Percentiles rank a stretch among this genome's conserved stretches.
These are phyloP conservation scores for Leucosticte australis DNA, from an alignment of 2,113 vertebrate genomes.

Conservation along the genomic window DNA sequence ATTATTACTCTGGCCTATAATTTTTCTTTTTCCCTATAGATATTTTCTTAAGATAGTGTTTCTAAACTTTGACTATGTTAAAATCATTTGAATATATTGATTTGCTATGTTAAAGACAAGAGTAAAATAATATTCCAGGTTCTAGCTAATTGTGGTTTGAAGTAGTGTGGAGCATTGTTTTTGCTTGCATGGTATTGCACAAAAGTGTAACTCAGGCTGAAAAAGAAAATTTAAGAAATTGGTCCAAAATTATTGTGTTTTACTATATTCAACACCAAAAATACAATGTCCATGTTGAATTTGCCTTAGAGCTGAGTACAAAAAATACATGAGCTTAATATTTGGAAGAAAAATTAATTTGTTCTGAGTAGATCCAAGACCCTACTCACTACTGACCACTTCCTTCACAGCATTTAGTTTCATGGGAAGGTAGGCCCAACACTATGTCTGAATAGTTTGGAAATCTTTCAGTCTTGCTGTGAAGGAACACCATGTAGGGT, in stretches of 20 bases:
- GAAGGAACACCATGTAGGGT: neutral
- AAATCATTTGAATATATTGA: neutral
- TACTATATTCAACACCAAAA: neutral
- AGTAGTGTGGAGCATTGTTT: neutral
- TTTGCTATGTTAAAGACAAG: neutral
- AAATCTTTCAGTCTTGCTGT: neutral
- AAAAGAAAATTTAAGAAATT: neutral
- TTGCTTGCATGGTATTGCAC: neutral
- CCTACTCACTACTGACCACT: neutral
- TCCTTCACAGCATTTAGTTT: neutral
- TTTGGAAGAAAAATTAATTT: neutral
- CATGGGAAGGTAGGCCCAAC: neutral
- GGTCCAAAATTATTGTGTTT: neutral
- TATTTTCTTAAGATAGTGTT: neutral
- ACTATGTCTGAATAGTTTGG: neutral
- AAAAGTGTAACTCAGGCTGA: neutral
- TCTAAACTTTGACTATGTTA: neutral
- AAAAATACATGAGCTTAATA: neutral
- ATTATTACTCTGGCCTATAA: neutral
- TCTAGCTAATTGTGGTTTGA: neutral
- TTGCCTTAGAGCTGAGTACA: neutral
- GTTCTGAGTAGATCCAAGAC: neutral
- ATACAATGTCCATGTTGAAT: neutral
- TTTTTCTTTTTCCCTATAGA: neutral
- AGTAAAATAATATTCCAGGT: neutral